Evolutionary conservation across 2,888 invertebrate genomes (phyloP).

Genomic region (Acanthosepion esculentum): DNA sequence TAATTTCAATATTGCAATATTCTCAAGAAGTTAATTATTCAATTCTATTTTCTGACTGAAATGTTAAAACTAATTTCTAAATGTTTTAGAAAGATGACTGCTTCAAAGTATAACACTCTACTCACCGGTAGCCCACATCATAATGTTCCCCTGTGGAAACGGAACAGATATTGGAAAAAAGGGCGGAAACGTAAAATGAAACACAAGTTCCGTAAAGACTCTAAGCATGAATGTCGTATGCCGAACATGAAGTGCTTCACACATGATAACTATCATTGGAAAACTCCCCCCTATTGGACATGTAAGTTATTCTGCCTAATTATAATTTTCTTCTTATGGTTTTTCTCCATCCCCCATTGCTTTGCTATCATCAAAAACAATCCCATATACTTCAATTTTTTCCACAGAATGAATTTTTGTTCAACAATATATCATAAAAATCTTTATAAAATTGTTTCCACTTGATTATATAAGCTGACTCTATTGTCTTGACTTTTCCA

Average conservation of each 20-base stretch:
- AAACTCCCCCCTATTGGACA: constrained; percentile 96
- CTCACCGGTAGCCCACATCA: neutral
- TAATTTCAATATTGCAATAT: no score
- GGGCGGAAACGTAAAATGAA: neutral
- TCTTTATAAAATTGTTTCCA: neutral
- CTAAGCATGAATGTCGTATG: constrained; percentile 53
- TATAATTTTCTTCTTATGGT: neutral
- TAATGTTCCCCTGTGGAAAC: constrained; percentile 34
- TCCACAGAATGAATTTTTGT: neutral
- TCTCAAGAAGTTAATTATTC: no score
- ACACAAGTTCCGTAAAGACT: neutral
- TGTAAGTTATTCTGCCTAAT: constrained; percentile 69
- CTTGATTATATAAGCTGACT: neutral
- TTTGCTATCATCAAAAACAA: neutral
- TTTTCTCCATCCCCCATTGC: neutral
- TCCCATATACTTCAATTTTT: neutral
- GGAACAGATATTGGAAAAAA: constrained; percentile 6
- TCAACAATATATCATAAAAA: neutral
- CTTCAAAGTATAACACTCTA: constrained; percentile 15
- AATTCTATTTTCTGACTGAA: neutral
- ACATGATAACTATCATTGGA: constrained; percentile 89
- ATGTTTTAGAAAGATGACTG: constrained; percentile 41
- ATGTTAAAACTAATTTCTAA: neutral
- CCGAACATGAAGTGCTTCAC: constrained; percentile 57
- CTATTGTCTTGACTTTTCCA: neutral